Base-by-base conservation (phyloP, 2,888 invertebrate species). In the Onchidella celtica region DNA sequence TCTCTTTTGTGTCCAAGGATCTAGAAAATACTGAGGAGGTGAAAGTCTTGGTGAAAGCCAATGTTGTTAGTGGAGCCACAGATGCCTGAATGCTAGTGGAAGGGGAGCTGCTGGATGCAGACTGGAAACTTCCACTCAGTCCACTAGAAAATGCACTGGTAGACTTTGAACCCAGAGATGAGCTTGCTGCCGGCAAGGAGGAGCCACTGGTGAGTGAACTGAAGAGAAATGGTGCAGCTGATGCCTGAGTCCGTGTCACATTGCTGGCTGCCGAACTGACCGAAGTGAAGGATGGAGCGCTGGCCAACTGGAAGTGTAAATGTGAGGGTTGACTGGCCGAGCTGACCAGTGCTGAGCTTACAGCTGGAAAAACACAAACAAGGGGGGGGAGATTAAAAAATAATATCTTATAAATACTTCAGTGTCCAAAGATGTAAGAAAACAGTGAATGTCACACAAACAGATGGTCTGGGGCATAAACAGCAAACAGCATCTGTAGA, bases 171-270 rank as follows among this genome's bases (percentile, higher is more conserved):
- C 34, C n/a, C 4, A 55, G 27, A 29, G 27, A 63, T 27, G 57
- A 79, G 57, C 24, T 40, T 34, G 34, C 9, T 1, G 34, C 21
- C 17, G 47, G 57, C 3, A 57, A 9, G n/a, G 47, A 38, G 2
- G 38, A 36, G 24, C n/a, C 59, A 34, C 65, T 75, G 24, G 27
- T 75, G 29, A 40, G 24, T 24, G 75, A 55, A 17, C 40, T 40
- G 14, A 65, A 75, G 57, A 65, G 57, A 68, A 68, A 66, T 76
- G 76, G 68, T 55, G 36, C 55, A 24, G 68, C 9, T 24, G 65
- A 40, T 32, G 77, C 29, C 14, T 27, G 65, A 2, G 57, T 36
- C 6, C n/a, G n/a, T n/a, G n/a, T n/a, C n/a, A n/a, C n/a, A n/a
- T n/a, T n/a, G n/a, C n/a, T n/a, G n/a, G n/a, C n/a, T n/a, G n/a